Evolutionary conservation across 2,888 invertebrate species (phyloP).

Genomic region (Podabrus alpinus): DNA sequence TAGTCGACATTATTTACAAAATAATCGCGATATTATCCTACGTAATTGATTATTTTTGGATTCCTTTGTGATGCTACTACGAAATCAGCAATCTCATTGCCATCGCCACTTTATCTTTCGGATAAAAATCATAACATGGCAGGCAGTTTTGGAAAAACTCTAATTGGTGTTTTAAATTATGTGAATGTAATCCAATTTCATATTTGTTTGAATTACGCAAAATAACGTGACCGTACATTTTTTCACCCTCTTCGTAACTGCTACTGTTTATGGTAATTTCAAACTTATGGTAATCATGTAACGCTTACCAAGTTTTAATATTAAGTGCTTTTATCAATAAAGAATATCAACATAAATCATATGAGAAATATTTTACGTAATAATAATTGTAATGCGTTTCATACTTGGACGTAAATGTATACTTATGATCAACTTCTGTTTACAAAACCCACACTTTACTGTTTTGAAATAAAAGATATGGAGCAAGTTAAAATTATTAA

Average conservation of each 20-base stretch:
- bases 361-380: conserved; percentile 17
- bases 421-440: neutral
- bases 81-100: neutral
- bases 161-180: neutral
- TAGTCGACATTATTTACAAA: no score
- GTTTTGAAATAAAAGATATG: neutral
- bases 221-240: neutral
- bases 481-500: neutral
- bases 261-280: neutral
- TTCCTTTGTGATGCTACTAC: neutral
- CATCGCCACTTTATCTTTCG: neutral
- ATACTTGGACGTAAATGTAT: neutral
- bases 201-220: neutral
- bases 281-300: neutral
- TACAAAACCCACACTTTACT: neutral
- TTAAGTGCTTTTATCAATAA: conserved; percentile 11
- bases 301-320: neutral
- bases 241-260: conserved; percentile 2
- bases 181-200: neutral
- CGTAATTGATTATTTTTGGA: neutral
- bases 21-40: neutral
- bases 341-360: conserved; percentile 6
- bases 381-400: conserved; percentile 13
- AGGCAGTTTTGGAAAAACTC: neutral
- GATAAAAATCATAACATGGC: neutral